A percentile compares a stretch with the other conserved stretches of the same genome.
Conservation (phyloP, 2,113 vertebrate species). For the Zosterops japonicus region DNA sequence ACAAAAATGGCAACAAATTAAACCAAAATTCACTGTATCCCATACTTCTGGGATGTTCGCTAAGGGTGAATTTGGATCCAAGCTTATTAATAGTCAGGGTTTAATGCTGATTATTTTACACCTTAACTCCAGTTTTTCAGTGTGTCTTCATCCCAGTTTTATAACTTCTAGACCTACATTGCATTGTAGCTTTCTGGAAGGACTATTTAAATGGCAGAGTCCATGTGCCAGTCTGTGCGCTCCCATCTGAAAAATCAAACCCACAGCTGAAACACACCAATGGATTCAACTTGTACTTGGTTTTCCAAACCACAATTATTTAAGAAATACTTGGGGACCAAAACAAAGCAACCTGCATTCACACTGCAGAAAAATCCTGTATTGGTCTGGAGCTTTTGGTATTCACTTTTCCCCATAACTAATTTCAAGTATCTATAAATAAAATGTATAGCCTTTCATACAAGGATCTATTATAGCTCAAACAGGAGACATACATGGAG, state of each 20-base stretch:
- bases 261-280: background rate
- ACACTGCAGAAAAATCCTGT: background rate
- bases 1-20: fast-evolving
- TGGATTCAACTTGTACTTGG: background rate
- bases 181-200: background rate
- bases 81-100: background rate
- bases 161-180: background rate
- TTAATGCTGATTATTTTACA: background rate
- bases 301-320: conserved; percentile 41
- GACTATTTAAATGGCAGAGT: background rate
- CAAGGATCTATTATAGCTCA: background rate
- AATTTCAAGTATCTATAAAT: conserved; percentile 22
- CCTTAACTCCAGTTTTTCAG: background rate
- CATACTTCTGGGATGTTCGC: background rate
- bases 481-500: background rate
- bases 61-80: background rate
- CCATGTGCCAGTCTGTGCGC: background rate
- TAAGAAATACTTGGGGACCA: background rate
- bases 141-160: background rate
- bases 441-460: background rate
- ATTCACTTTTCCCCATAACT: background rate
- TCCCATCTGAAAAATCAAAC: background rate
- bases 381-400: background rate
- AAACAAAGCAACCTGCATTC: background rate
- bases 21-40: fast-evolving